Evolutionary conservation across 2,797 vertebrate species (phyloP).

Genomic region (Zonotrichia albicollis): DNA sequence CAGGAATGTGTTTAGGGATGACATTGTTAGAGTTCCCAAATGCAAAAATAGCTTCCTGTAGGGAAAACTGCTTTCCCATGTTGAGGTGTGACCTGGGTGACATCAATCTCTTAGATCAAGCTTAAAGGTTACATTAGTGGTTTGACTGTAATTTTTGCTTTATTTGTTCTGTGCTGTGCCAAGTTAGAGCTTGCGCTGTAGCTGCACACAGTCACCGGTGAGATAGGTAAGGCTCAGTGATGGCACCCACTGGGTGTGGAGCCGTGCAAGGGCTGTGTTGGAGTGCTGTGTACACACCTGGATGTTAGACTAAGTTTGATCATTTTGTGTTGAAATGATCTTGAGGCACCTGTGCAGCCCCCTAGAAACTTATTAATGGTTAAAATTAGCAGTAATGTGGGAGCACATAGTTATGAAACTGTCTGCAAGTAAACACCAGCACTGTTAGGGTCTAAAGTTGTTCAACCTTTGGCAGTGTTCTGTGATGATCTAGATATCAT

Average conservation of each 20-base stretch:
- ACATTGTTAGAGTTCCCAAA: background rate
- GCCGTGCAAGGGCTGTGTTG: background rate
- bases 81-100: background rate
- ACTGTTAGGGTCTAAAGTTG: background rate
- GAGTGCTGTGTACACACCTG: rapidly evolving
- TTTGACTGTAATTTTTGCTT: background rate
- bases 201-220: background rate
- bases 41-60: background rate
- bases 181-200: background rate
- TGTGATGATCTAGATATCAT: background rate
- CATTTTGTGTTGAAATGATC: background rate
- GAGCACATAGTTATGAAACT: background rate
- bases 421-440: background rate
- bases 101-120: background rate
- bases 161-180: background rate
- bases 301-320: background rate
- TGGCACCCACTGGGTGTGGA: background rate
- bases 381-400: background rate
- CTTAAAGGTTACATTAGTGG: background rate
- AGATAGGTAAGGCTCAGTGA: background rate
- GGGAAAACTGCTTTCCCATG: background rate
- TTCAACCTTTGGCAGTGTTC: background rate
- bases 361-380: background rate
- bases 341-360: background rate
- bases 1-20: background rate